Base-by-base conservation (phyloP, 2,888 invertebrate species). In the Cremastinae sp. region DNA sequence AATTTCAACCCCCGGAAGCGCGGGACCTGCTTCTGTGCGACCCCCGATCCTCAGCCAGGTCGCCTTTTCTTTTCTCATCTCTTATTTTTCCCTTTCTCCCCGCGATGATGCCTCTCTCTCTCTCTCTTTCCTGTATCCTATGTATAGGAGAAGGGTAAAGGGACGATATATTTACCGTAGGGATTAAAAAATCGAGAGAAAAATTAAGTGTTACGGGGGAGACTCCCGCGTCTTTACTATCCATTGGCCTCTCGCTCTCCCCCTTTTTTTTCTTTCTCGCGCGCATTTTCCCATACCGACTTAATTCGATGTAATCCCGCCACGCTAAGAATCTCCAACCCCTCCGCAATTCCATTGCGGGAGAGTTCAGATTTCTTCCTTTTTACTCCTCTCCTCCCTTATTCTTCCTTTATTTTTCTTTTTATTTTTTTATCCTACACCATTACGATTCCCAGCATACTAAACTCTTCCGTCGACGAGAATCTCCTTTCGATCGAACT, bases 111-210 rank as follows among this genome's bases (percentile, higher is more conserved):
- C 47, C 18, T 20, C 20, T 22, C 49, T 22, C 34, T 34, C 59
- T 69, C 58, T 53, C 51, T 68, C 36, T 71, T 49, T 49, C 43
- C n/a, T n/a, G n/a, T n/a, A n/a, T n/a, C n/a, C n/a, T n/a, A n/a
- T n/a, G n/a, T n/a, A n/a, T n/a, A n/a, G n/a, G n/a, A n/a, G n/a
- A 79, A 78, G 82, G 81, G 84, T 79, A 78, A 74, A 72, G 79
- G 80, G 84, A 87, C 87, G 88, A 90, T 89, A 90, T 90, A 90
- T 90, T 90, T 90, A 90, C 89, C 85, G 83, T 84, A 86, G 73
- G 89, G 89, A 90, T 90, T 90, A 90, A 89, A 90, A 90, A 90
- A 90, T 90, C 88, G 88, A 85, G 89, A 87, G 88, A 89, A 89
- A 89, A 89, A 89, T 89, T 89, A 89, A 89, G 89, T 89, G 89